These are phyloP conservation scores for Conus ventricosus DNA, from an alignment of 1,140 invertebrate species.

Conservation along the genomic window DNA sequence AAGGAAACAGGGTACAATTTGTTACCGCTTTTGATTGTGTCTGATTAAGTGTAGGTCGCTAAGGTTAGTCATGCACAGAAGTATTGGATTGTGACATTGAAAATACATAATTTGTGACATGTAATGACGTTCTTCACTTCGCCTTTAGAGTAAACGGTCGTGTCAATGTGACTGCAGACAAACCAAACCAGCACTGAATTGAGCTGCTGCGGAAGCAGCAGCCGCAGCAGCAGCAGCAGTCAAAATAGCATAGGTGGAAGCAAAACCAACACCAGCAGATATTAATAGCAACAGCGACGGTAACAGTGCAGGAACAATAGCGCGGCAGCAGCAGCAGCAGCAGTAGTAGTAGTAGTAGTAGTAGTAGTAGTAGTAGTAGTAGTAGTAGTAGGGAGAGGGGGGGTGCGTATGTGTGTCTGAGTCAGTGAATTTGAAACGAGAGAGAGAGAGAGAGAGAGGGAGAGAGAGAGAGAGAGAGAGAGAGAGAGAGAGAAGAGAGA, in stretches of 20 bases:
- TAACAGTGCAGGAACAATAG: neutral
- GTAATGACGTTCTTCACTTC: neutral
- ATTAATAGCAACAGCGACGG: neutral
- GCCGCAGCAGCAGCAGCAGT: neutral
- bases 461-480: no score
- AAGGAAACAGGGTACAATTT: no score
- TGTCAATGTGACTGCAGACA: neutral
- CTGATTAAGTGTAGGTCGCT: no score
- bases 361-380: slow-evolving; percentile 26
- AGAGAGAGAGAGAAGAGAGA: no score
- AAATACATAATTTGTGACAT: no score
- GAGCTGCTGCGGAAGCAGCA: neutral
- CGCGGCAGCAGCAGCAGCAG: neutral
- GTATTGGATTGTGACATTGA: no score
- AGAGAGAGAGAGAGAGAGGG: no score
- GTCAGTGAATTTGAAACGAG: no score
- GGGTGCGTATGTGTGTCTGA: no score
- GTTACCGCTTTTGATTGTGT: no score
- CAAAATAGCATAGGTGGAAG: neutral
- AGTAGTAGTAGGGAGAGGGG: slow-evolving; percentile 2
- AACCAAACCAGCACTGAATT: no score
- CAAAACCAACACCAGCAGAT: neutral
- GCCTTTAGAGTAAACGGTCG: neutral
- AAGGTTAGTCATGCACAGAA: no score
- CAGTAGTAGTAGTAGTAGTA: slow-evolving; percentile 20